Conservation (phyloP, 2,888 invertebrate species). For the Cabera pusaria region DNA sequence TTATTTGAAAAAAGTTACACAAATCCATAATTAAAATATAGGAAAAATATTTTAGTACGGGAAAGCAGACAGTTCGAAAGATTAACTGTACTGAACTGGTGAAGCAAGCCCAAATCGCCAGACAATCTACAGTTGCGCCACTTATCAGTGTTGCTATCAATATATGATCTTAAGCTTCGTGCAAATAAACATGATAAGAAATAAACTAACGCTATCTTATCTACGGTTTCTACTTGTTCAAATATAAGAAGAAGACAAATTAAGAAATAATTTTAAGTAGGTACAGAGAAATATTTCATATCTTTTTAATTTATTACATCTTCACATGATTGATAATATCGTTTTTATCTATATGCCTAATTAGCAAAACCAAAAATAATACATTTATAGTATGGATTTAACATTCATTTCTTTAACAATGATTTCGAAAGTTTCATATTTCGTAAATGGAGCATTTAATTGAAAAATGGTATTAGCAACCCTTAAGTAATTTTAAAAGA, state of each 20-base stretch:
- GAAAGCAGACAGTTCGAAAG: conserved; percentile 51
- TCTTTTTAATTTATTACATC: too few species aligned
- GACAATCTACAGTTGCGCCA: conserved; percentile 53
- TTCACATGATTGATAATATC: too few species aligned
- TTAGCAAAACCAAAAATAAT: too few species aligned
- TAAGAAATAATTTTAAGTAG: not conserved
- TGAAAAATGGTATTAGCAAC: too few species aligned
- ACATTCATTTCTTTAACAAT: too few species aligned
- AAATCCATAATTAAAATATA: conserved; percentile 58
- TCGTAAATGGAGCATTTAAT: too few species aligned
- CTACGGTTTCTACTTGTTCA: conserved; percentile 54
- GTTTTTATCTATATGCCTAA: too few species aligned
- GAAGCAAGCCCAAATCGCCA: conserved; percentile 45
- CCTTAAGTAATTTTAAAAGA: too few species aligned
- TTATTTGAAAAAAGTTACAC: conserved; percentile 56
- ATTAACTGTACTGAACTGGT: conserved; percentile 61
- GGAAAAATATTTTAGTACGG: conserved; percentile 38
- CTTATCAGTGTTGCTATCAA: conserved; percentile 72
- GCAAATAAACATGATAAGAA: conserved; percentile 76
- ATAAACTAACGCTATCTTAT: conserved; percentile 69
- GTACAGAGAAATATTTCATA: too few species aligned
- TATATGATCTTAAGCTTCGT: conserved; percentile 73
- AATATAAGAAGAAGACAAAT: conserved; percentile 36
- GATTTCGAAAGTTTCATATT: too few species aligned
- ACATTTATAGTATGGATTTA: too few species aligned